These are phyloP conservation scores for Verasper variegatus DNA, from an alignment of 2,113 vertebrate species.

Conservation along the genomic window DNA sequence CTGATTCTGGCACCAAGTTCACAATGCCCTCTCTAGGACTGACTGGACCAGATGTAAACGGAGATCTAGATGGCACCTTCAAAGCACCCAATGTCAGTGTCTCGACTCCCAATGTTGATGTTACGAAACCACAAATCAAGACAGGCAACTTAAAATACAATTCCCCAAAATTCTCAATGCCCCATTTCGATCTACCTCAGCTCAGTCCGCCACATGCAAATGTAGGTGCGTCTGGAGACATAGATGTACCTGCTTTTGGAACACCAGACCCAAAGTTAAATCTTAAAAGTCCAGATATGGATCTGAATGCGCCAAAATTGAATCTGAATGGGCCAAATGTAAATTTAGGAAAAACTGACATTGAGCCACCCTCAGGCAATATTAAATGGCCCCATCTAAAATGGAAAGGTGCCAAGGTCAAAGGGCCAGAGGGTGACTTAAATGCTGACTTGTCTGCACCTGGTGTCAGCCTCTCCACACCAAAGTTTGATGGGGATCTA, in stretches of 20 bases:
- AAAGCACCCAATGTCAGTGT: conserved; percentile 54
- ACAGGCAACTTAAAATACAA: conserved; percentile 27
- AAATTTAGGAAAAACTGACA: conserved; percentile 22
- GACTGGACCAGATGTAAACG: conserved; percentile 60
- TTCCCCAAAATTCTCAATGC: conserved; percentile 67
- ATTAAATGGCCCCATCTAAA: conserved; percentile 70
- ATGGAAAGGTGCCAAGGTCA: conserved; percentile 54
- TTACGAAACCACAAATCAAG: conserved; percentile 59
- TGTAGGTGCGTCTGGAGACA: conserved; percentile 32
- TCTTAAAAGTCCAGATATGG: conserved; percentile 43
- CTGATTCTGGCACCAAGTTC: conserved; percentile 48
- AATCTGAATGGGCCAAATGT: conserved; percentile 56
- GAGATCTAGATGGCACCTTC: conserved; percentile 62
- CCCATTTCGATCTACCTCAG: conserved; percentile 56
- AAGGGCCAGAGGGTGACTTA: conserved; percentile 53
- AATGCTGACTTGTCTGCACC: conserved; percentile 61
- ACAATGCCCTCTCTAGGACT: conserved; percentile 58
- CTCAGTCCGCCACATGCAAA: conserved; percentile 38
- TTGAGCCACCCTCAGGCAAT: conserved; percentile 50
- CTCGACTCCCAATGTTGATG: conserved; percentile 51
- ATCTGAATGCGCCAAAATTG: conserved; percentile 60
- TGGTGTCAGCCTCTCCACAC: conserved; percentile 51
- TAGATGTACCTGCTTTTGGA: conserved; percentile 23
- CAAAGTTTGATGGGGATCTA: conserved; percentile 64
- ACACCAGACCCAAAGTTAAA: conserved; percentile 53